Conservation (phyloP, 2,113 vertebrate species). For the Lates calcarifer region DNA sequence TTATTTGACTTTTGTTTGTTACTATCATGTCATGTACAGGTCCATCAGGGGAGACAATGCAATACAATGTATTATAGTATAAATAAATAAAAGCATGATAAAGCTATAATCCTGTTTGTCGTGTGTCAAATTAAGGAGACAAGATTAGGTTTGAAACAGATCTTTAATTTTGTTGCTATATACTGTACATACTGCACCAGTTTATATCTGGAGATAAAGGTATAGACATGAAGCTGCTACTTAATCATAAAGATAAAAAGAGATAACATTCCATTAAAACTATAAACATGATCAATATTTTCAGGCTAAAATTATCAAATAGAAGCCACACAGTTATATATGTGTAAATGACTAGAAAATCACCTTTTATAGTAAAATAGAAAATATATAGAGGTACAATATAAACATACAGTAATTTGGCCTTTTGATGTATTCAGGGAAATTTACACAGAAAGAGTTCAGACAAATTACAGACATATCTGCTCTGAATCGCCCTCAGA, state of each 20-base stretch:
- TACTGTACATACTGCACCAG: conserved; percentile 71
- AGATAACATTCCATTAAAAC: conserved; percentile 66
- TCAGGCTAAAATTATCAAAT: conserved; percentile 85
- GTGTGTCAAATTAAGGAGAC: neutral
- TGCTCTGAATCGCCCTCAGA: conserved; percentile 8
- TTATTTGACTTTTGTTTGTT: conserved; percentile 83
- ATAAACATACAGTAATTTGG: conserved; percentile 95
- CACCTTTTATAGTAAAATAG: conserved; percentile 95
- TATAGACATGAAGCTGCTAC: conserved; percentile 66
- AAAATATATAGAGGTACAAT: conserved; percentile 98
- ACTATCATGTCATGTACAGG: conserved; percentile 81
- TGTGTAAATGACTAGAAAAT: conserved; percentile 92
- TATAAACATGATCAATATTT: conserved; percentile 79
- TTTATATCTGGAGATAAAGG: conserved; percentile 55
- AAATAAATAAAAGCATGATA: conserved; percentile 93
- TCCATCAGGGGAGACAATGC: conserved; percentile 88
- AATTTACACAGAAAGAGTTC: conserved; percentile 66
- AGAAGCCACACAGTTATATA: conserved; percentile 82
- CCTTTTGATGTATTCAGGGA: conserved; percentile 85
- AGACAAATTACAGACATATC: conserved; percentile 23
- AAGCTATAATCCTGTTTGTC: conserved; percentile 51
- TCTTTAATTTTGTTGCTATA: conserved; percentile 63
- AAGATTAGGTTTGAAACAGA: conserved; percentile 55
- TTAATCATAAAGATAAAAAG: conserved; percentile 62
- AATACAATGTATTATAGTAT: conserved; percentile 89